Percentiles rank a stretch among this genome's conserved stretches.
phyloP scores from a whole-genome alignment of 2,888 invertebrate genomes.

The Phrixothrix hirtus region DNA sequence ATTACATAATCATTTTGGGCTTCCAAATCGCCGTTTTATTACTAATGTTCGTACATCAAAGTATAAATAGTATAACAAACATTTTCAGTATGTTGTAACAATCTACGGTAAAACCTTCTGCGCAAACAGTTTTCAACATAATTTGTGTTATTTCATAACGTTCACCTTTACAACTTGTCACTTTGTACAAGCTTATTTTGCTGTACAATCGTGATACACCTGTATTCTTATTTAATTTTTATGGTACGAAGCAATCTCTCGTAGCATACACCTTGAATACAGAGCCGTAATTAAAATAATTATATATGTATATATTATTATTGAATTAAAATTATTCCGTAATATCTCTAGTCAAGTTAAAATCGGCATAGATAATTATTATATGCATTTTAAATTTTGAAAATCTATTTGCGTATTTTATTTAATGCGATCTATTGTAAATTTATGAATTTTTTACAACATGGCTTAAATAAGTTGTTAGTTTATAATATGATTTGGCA shows the following conservation, averaged over 20 bases:
- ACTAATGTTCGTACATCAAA: constrained; percentile 12
- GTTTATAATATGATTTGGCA: no score
- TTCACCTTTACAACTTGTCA: constrained; percentile 39
- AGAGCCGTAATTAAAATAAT: constrained; percentile 33
- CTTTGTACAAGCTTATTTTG: constrained; percentile 37
- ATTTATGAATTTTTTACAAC: no score
- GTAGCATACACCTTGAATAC: constrained; percentile 31
- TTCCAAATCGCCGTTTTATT: constrained; percentile 20
- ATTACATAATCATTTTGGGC: constrained; percentile 15
- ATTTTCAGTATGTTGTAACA: constrained; percentile 24
- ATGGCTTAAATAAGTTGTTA: no score
- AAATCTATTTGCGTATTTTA: no score
- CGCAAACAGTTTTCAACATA: constrained; percentile 29
- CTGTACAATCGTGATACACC: constrained; percentile 38
- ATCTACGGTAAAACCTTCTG: constrained; percentile 25
- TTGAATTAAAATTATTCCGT: no score
- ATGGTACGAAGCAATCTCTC: constrained; percentile 34
- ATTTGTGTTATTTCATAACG: constrained; percentile 34
- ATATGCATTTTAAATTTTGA: no score
- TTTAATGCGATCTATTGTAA: no score
- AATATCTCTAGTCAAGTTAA: no score
- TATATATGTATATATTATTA: no score
- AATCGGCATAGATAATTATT: no score
- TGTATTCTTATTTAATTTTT: constrained; percentile 37
- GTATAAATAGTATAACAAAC: constrained; percentile 18